Evolutionary conservation across 2,888 invertebrate genomes (phyloP).

Genomic region (Folsomia candida): DNA sequence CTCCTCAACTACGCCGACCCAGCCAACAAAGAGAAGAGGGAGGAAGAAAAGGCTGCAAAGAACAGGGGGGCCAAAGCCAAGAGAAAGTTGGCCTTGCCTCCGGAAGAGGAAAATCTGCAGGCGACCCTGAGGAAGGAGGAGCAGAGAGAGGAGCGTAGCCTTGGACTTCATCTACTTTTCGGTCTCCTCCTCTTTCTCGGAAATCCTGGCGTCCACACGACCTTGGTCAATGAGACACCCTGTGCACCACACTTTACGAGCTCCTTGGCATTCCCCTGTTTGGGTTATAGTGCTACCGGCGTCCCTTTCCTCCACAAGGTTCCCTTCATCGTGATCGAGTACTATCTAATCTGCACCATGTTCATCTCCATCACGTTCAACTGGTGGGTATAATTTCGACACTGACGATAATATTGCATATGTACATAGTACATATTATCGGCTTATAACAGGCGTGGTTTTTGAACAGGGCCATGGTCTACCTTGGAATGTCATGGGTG

Average conservation of each 20-base stretch:
- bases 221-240: not conserved
- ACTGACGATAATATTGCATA: too few relatives aligned
- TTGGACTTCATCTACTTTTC: not conserved
- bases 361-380: not conserved
- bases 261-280: not conserved
- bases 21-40: too few relatives aligned
- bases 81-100: too few relatives aligned
- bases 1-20: not conserved
- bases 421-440: too few relatives aligned
- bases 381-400: too few relatives aligned
- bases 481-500: not conserved
- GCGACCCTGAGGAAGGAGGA: too few relatives aligned
- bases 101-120: too few relatives aligned
- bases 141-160: not conserved
- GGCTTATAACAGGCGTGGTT: too few relatives aligned
- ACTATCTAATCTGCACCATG: not conserved
- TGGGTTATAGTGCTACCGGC: not conserved
- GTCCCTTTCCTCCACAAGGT: not conserved
- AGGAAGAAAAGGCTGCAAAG: too few relatives aligned
- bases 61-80: too few relatives aligned
- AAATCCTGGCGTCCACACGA: not conserved
- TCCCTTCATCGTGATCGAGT: not conserved
- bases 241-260: not conserved
- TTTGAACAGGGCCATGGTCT: not conserved
- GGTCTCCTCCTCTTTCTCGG: not conserved